A percentile compares a stretch with the other conserved stretches of the same genome.
Conservation (phyloP, 2,888 invertebrate genomes). For the Coelinius sp. region DNA sequence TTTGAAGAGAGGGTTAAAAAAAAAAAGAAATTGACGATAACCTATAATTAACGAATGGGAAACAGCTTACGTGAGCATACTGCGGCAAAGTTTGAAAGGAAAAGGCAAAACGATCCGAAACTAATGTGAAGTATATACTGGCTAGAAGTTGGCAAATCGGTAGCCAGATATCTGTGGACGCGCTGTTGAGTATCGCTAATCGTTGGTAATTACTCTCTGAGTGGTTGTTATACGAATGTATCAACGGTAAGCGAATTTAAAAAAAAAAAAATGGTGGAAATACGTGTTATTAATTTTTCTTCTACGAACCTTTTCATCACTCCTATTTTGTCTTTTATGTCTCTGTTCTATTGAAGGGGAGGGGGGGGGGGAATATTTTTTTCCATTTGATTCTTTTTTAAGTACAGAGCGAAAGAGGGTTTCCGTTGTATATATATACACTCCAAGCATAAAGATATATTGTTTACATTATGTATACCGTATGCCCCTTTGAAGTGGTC, state of each 20-base stretch:
- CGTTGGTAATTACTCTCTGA: conserved; percentile 31
- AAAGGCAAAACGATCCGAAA: conserved; percentile 26
- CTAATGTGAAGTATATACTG: conserved; percentile 16
- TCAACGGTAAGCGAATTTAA: not conserved
- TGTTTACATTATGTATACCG: conserved; percentile 25
- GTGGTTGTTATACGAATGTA: conserved; percentile 17
- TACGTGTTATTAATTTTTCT: conserved; percentile 21
- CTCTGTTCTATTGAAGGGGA: no score
- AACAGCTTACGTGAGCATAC: conserved; percentile 11
- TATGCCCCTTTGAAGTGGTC: conserved; percentile 55
- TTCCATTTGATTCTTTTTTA: not conserved
- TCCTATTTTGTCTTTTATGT: conserved; percentile 4
- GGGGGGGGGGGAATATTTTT: no score
- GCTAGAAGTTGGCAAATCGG: conserved; percentile 22
- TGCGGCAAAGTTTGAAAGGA: conserved; percentile 9
- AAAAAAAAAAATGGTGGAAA: not conserved
- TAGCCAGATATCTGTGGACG: conserved; percentile 27
- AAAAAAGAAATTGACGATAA: not conserved
- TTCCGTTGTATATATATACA: not conserved
- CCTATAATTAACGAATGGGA: conserved; percentile 27
- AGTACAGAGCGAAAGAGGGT: not conserved
- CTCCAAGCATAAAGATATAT: not conserved
- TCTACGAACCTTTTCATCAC: not conserved
- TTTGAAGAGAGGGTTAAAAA: not conserved
- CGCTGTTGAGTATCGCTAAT: conserved; percentile 36